A percentile compares a stretch with the other conserved stretches of the same genome.
These are phyloP conservation scores for Berghia stephanieae DNA, from an alignment of 1,140 invertebrate genomes.

Conservation along the genomic window DNA sequence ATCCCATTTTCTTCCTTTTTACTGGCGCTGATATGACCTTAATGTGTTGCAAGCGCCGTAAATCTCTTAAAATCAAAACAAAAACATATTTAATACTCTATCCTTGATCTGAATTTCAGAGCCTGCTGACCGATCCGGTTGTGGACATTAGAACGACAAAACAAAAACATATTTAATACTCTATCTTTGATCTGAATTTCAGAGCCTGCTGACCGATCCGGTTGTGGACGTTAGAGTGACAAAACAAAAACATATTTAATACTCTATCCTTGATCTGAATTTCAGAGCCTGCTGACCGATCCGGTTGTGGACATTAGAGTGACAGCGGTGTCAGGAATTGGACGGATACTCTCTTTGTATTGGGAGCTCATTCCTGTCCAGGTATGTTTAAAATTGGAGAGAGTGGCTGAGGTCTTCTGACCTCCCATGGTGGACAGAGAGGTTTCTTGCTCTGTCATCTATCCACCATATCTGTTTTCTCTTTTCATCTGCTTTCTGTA, in stretches of 20 bases:
- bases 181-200: background rate
- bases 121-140: background rate
- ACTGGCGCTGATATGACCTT: no score
- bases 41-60: no score
- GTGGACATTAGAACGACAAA: background rate
- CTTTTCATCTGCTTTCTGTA: no score
- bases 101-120: background rate
- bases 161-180: background rate
- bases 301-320: slow-evolving; percentile 57
- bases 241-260: background rate
- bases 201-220: background rate
- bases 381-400: slow-evolving; percentile 19
- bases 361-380: slow-evolving; percentile 64
- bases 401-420: no score
- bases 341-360: slow-evolving; percentile 57
- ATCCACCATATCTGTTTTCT: no score
- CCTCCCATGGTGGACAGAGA: no score
- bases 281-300: slow-evolving; percentile 60
- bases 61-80: no score
- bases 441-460: no score
- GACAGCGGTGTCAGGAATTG: slow-evolving; percentile 59
- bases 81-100: background rate
- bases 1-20: background rate
- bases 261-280: background rate
- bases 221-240: background rate